Percentiles rank a stretch among this genome's conserved stretches.
phyloP scores from a whole-genome alignment of 2,797 vertebrate species.

The Diceros bicornis region DNA sequence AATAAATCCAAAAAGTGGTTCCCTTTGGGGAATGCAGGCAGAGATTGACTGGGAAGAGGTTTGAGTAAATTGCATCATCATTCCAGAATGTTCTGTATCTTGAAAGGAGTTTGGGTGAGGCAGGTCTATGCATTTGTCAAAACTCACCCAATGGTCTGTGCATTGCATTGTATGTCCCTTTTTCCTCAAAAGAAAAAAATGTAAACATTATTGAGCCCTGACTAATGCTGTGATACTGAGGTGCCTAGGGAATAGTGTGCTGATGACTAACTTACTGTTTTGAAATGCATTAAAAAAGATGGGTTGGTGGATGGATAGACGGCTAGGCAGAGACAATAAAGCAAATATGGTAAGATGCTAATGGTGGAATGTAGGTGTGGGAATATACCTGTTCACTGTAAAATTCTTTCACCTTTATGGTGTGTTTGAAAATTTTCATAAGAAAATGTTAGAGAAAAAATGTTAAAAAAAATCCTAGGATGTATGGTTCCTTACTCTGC shows the following conservation, averaged over 20 bases:
- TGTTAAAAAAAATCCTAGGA: neutral
- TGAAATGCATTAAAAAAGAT: neutral
- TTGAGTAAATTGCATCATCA: neutral
- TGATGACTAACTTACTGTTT: neutral
- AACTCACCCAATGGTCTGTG: neutral
- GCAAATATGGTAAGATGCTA: neutral
- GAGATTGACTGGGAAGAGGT: neutral
- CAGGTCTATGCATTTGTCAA: neutral
- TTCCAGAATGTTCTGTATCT: neutral
- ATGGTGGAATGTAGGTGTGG: neutral
- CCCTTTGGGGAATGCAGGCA: fast-evolving
- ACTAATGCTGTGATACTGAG: neutral
- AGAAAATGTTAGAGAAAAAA: neutral
- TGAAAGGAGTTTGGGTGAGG: neutral
- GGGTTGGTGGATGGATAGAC: neutral
- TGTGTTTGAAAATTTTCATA: neutral
- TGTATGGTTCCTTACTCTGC: neutral
- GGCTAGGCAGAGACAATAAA: neutral
- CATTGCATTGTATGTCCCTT: neutral
- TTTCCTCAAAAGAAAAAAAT: neutral
- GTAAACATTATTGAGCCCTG: neutral
- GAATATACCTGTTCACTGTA: neutral
- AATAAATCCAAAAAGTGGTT: neutral
- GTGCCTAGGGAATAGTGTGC: neutral
- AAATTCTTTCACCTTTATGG: neutral